Conservation (phyloP, 2,888 invertebrate species). For the Pheosia gnoma region DNA sequence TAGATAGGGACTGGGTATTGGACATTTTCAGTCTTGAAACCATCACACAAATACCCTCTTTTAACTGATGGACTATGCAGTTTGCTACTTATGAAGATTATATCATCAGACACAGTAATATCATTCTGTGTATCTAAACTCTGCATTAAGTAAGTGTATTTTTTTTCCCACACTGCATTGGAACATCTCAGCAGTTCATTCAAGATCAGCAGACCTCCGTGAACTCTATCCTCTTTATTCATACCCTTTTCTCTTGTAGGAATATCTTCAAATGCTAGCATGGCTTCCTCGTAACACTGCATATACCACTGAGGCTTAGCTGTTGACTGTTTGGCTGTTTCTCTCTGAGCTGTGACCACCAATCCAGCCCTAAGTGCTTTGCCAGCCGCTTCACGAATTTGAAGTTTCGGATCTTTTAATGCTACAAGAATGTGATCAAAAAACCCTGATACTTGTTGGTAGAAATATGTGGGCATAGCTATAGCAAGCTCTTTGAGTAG, state of each 20-base stretch:
- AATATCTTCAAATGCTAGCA: conserved; percentile 89
- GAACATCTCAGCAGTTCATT: conserved; percentile 97
- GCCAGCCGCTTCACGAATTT: conserved; percentile 96
- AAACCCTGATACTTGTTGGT: conserved; percentile 95
- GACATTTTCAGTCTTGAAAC: conserved; percentile 79
- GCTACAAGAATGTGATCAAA: conserved; percentile 97
- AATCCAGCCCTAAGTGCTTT: conserved; percentile 97
- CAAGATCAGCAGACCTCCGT: conserved; percentile 95
- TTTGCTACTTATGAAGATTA: conserved; percentile 84
- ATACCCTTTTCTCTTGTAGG: conserved; percentile 89
- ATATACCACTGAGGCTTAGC: conserved; percentile 96
- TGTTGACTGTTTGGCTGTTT: conserved; percentile 95
- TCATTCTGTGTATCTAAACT: conserved; percentile 79
- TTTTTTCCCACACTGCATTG: conserved; percentile 93
- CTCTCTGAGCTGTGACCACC: conserved; percentile 97
- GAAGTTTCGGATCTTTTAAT: conserved; percentile 94
- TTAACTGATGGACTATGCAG: conserved; percentile 84
- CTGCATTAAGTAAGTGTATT: conserved; percentile 89
- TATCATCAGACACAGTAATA: conserved; percentile 79
- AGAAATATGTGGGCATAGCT: conserved; percentile 98
- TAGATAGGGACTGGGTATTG: conserved; percentile 86
- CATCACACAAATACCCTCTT: conserved; percentile 77
- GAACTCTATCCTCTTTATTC: conserved; percentile 94
- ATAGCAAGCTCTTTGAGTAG: conserved; percentile 96
- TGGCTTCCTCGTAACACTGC: conserved; percentile 96